phyloP scores from a whole-genome alignment of 2,888 invertebrate species.

The Stictocephala bisonia region DNA sequence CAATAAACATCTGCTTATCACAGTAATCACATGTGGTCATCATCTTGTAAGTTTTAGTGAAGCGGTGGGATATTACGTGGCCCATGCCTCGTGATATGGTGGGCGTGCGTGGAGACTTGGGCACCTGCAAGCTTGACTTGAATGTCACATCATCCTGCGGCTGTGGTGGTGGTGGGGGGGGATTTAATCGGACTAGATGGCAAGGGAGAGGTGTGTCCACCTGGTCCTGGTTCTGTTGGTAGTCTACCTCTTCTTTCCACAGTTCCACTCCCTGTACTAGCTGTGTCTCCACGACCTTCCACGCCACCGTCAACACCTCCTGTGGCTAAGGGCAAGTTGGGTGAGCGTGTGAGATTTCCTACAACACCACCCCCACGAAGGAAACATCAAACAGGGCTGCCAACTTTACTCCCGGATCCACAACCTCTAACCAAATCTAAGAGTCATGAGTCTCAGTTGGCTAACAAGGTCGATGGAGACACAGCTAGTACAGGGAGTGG shows the following conservation, averaged over 20 bases:
- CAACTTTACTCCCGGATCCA: conserved; percentile 66
- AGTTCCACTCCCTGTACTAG: conserved; percentile 47
- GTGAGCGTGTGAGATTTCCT: conserved; percentile 74
- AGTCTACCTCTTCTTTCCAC: conserved; percentile 67
- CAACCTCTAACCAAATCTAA: conserved; percentile 87
- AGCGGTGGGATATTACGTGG: conserved; percentile 90
- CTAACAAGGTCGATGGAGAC: conserved; percentile 66
- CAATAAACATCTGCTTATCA: conserved; percentile 88
- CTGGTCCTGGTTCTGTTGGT: conserved; percentile 72
- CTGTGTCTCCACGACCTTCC: too few relatives aligned
- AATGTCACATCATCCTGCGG: conserved; percentile 20
- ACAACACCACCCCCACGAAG: conserved; percentile 85
- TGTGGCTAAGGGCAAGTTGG: conserved; percentile 63
- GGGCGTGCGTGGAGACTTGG: conserved; percentile 75
- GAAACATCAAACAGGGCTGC: conserved; percentile 70
- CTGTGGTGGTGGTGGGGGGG: too few relatives aligned
- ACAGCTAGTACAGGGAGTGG: conserved; percentile 52
- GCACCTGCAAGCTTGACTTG: conserved; percentile 56
- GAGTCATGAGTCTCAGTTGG: conserved; percentile 91
- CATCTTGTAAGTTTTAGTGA: conserved; percentile 88
- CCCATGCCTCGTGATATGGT: conserved; percentile 83
- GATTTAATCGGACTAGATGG: conserved; percentile 72
- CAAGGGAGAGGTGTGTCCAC: conserved; percentile 67
- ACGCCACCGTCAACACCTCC: conserved; percentile 69
- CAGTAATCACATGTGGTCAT: conserved; percentile 92